Percentiles rank a stretch among this genome's conserved stretches.
Evolutionary conservation across 2,888 invertebrate genomes (phyloP).

Genomic region (Bombylius major): DNA sequence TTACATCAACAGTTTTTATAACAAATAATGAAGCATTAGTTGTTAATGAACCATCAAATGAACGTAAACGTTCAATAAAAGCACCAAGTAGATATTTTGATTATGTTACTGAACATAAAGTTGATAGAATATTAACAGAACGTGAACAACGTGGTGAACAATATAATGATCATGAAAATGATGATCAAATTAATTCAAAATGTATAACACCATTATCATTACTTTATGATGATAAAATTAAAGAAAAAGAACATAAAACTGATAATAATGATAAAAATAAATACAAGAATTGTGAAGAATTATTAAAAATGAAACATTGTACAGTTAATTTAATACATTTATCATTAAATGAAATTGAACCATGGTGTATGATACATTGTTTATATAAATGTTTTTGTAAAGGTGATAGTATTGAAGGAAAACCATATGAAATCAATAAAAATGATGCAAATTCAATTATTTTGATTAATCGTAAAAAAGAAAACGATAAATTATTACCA

Average conservation of each 20-base stretch:
- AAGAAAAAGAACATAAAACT: background rate
- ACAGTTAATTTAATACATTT: conserved; percentile 24
- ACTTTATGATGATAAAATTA: background rate
- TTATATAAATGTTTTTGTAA: conserved; percentile 54
- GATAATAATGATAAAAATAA: conserved; percentile 2
- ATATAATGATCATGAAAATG: background rate
- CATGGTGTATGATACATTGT: conserved; percentile 54
- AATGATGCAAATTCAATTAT: conserved; percentile 16
- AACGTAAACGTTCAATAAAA: conserved; percentile 44
- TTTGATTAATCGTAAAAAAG: too few species aligned
- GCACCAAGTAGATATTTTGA: conserved; percentile 49
- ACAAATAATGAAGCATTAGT: conserved; percentile 51
- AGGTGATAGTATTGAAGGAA: conserved; percentile 30
- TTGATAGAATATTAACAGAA: conserved; percentile 12
- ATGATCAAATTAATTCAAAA: conserved; percentile 2
- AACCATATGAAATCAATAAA: conserved; percentile 16
- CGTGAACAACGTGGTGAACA: background rate
- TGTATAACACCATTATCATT: background rate
- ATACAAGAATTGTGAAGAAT: conserved; percentile 5
- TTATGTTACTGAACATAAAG: conserved; percentile 23
- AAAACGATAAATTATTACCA: too few species aligned
- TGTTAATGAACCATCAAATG: conserved; percentile 41
- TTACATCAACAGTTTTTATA: conserved; percentile 56
- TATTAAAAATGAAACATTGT: conserved; percentile 24
- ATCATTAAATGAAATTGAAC: conserved; percentile 39